Base-by-base conservation (phyloP, 2,113 vertebrate genomes). In the Psilopsiagon aymara region DNA sequence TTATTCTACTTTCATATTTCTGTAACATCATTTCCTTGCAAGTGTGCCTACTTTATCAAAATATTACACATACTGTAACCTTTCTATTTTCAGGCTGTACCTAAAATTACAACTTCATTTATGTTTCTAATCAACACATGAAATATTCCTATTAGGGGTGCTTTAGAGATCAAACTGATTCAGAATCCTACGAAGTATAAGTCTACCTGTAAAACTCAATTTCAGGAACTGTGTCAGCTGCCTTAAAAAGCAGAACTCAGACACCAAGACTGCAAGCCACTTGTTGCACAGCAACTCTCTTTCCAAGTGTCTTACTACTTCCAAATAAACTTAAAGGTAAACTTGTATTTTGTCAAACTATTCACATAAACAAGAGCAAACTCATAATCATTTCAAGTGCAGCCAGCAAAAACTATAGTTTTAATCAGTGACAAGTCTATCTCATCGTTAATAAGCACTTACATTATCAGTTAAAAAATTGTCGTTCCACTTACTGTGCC, bases 401-500 rank as follows among this genome's bases (percentile, higher is more conserved):
- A 66, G 20, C 17, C 28, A 76, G 23, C 2, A 37, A 71, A 66
- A 60, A 23, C 31, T 6, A 11, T 19, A 47, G 7, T 20, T 21
- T 5, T 13, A 13, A 28, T 68, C 39, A 31, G 4, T 28, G 28
- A 6, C 16, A 66, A 41, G 17, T 29, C 6, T 52, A 39, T 23
- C 46, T 33, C 17, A 25, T 8, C 7, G 5, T 28, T 15, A n/a
- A 27, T 1, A 5, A 78, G n/a, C 17, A 29, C 28, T 68, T 16
- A 8, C 7, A 25, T 15, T 63, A 37, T 24, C 17, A 52, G 12
- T 11, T 43, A 17, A 53, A 81, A 88, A 59, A 8, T 4, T 46
- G 31, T 16, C 53, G 14, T 29, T 79, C 29, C 74, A 97, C 98
- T 99, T 98, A 99, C 98, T 98, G 98, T 69, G 98, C 71, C 75